Evolutionary conservation across 2,797 vertebrate genomes (phyloP).

Genomic region (Mormyrus proboscirostris): DNA sequence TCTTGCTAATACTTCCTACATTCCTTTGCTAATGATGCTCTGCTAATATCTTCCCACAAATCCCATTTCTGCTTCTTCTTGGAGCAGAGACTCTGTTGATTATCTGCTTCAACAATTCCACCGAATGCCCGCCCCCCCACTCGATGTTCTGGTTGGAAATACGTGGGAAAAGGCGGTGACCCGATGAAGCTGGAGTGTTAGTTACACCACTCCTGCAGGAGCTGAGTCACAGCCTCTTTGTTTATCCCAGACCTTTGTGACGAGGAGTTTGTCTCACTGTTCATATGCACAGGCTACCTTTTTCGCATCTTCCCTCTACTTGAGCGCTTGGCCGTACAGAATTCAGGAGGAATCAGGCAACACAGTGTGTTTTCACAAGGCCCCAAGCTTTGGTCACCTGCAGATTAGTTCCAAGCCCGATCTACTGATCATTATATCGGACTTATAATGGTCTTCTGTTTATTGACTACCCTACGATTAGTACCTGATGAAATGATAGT

Average conservation of each 20-base stretch:
- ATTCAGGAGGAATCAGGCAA: conserved; percentile 14
- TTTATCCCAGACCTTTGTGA: conserved; percentile 69
- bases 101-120: neutral
- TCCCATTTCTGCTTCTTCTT: neutral
- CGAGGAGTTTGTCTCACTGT: conserved; percentile 68
- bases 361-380: neutral
- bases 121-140: neutral
- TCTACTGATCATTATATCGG: neutral
- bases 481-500: neutral
- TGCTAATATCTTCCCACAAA: neutral
- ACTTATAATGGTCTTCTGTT: neutral
- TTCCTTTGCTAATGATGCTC: neutral
- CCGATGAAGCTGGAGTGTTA: conserved; percentile 62
- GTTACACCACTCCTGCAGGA: conserved; percentile 59
- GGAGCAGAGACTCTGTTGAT: neutral
- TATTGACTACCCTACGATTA: neutral
- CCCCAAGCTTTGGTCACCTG: neutral
- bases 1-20: neutral
- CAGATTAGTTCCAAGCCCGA: neutral
- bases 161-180: conserved; percentile 41
- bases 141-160: neutral
- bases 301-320: conserved; percentile 30
- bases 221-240: conserved; percentile 58
- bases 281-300: conserved; percentile 50
- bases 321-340: neutral